Conservation (phyloP, 2,797 vertebrate species). For the Anguilla obscura region DNA sequence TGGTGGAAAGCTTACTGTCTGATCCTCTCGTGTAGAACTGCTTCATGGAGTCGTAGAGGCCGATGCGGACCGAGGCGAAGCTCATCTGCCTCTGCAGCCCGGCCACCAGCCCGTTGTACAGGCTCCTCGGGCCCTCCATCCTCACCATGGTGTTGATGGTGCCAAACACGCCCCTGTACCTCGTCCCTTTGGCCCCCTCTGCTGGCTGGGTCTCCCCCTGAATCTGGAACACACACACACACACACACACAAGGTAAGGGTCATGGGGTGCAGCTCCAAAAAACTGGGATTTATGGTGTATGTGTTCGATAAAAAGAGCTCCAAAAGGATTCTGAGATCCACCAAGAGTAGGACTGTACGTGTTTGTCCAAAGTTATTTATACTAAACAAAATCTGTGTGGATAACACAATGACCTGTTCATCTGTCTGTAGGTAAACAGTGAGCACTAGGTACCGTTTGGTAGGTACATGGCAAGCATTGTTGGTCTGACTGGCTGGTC, state of each 20-base stretch:
- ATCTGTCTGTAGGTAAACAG: too few relatives aligned
- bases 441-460: too few relatives aligned
- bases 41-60: slow-evolving; percentile 80
- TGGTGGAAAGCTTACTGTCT: slow-evolving; percentile 59
- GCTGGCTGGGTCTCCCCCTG: slow-evolving; percentile 25
- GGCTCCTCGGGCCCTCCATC: slow-evolving; percentile 66
- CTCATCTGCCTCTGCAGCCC: slow-evolving; percentile 80
- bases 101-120: slow-evolving; percentile 76
- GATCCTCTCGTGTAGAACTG: slow-evolving; percentile 72
- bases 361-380: background rate
- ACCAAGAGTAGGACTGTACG: background rate
- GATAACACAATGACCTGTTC: background rate
- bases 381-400: background rate
- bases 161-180: slow-evolving; percentile 74
- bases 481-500: too few relatives aligned
- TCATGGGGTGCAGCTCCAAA: background rate
- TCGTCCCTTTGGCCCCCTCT: slow-evolving; percentile 48
- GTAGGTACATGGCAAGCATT: too few relatives aligned
- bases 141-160: slow-evolving; percentile 75
- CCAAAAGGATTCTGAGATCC: background rate
- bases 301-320: background rate
- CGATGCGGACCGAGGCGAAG: slow-evolving; percentile 78
- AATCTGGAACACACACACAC: slow-evolving; percentile 72
- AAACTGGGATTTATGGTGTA: background rate
- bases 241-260: background rate